A percentile compares a stretch with the other conserved stretches of the same genome.
Evolutionary conservation across 1,140 invertebrate genomes (phyloP).

Genomic region (Chrysoperla carnea): DNA sequence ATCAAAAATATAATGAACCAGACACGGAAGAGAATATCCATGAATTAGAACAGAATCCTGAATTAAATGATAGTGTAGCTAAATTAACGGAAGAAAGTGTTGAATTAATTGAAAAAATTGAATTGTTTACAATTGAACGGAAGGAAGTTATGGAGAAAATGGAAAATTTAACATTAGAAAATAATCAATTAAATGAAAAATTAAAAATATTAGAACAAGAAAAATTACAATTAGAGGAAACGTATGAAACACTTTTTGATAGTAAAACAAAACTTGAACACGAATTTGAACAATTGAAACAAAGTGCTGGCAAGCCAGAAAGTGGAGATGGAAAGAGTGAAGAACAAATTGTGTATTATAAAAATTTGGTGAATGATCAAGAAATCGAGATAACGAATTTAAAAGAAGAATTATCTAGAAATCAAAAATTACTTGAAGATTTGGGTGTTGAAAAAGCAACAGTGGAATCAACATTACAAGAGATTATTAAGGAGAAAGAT

Average conservation of each 20-base stretch:
- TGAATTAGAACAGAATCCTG: slow-evolving; percentile 9
- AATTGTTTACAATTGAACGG: slow-evolving; percentile 40
- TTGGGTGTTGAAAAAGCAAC: slow-evolving; percentile 9
- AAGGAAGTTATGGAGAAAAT: slow-evolving; percentile 50
- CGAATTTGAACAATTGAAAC: slow-evolving; percentile 11
- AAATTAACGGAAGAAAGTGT: slow-evolving; percentile 33
- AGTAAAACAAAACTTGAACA: slow-evolving; percentile 21
- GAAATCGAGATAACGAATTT: no score
- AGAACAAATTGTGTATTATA: no score
- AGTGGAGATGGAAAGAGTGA: no score
- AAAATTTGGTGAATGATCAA: no score
- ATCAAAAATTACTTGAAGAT: no score
- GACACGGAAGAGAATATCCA: slow-evolving; percentile 9
- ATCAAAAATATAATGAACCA: slow-evolving; percentile 16
- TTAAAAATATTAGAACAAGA: slow-evolving; percentile 36
- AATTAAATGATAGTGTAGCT: slow-evolving; percentile 29
- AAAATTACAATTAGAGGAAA: slow-evolving; percentile 26
- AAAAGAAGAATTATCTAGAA: no score
- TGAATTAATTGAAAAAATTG: slow-evolving; percentile 44
- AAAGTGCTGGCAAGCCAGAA: no score
- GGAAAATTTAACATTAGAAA: slow-evolving; percentile 40
- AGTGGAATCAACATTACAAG: slow-evolving; percentile 9
- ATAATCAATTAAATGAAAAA: slow-evolving; percentile 28
- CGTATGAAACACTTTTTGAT: slow-evolving; percentile 21
- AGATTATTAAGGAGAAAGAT: slow-evolving; percentile 4